Base-by-base conservation (phyloP, 2,113 vertebrate species). In the Lethenteron reissneri region DNA sequence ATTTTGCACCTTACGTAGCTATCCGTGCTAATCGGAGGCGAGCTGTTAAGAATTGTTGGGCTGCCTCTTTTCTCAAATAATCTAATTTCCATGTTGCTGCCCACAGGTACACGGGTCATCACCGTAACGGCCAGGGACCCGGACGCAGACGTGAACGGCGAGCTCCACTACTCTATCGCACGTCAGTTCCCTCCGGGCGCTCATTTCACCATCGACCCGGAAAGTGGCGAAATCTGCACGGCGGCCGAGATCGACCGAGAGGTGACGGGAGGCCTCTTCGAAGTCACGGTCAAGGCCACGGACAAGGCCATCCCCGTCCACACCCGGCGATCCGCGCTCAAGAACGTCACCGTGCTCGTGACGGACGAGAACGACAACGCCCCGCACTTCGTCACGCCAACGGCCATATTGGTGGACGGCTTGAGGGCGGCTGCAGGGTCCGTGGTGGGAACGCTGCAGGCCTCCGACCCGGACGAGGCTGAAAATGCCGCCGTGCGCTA, bases 401-500 rank as follows among this genome's bases (percentile, higher is more conserved):
- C 90, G 0, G 92, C 94, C 9, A 84, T 99, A 0, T 86, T 91
- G 0, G 90, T 89, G 0, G 91, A 97, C 77, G 85, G 89, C 41
- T 41, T 41, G 41, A 41, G 41, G 10, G 86, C 87, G 0, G 83
- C 89, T 0, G 79, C 88, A 2, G 94, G 94, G 6, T 95, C 92
- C 0, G 82, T 97, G 72, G 82, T 99, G 10, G 91, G 88, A 0
- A 94, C 92, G 0, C 85, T 99, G 4, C 71, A 85, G 70, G 92
- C 94, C n/a, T 85, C 85, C 0, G 94, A 99, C 79, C 91, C 92
- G 0, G 94, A 99, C 0, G 92, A 97, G 75, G 94, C 91, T 0
- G 81, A 84, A 0, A 99, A 99, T 0, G 94, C 91, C 1, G 90
- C 97, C 72, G 89, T 99, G 76, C 92, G 97, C 74, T 99, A 92